A percentile compares a stretch with the other conserved stretches of the same genome.
These are phyloP conservation scores for Aphidius ervi DNA, from an alignment of 1,140 invertebrate genomes.

Conservation along the genomic window DNA sequence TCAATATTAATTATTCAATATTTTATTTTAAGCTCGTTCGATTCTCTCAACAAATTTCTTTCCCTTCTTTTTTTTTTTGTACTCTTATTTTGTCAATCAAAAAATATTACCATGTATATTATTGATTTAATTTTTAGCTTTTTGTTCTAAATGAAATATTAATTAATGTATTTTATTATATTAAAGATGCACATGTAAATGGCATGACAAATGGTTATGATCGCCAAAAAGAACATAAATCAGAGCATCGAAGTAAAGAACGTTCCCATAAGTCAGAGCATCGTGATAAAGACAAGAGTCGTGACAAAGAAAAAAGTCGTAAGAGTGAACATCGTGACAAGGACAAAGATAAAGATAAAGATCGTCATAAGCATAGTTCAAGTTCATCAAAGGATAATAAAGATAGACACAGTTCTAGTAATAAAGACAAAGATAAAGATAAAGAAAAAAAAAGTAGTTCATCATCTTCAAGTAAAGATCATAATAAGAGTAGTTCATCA, in stretches of 20 bases:
- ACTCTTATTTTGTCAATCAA: no score
- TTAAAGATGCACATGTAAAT: constrained; percentile 59
- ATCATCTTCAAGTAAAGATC: constrained; percentile 54
- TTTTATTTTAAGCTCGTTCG: not conserved
- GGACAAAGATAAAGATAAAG: constrained; percentile 44
- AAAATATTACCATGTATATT: not conserved
- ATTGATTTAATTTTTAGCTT: no score
- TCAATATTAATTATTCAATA: constrained; percentile 1
- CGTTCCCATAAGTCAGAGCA: constrained; percentile 54
- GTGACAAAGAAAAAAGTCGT: constrained; percentile 42
- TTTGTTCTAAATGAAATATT: not conserved
- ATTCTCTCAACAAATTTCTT: not conserved
- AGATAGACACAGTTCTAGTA: constrained; percentile 45
- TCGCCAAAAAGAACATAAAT: constrained; percentile 67
- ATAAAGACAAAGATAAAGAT: constrained; percentile 52
- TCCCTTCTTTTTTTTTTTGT: no score
- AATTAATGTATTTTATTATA: not conserved
- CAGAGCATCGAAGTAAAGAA: constrained; percentile 62
- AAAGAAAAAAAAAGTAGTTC: constrained; percentile 46
- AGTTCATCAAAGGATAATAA: constrained; percentile 15
- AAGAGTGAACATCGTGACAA: constrained; percentile 52
- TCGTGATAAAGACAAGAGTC: constrained; percentile 49
- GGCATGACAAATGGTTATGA: constrained; percentile 67
- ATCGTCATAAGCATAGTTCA: constrained; percentile 48
- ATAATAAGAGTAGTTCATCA: constrained; percentile 54